These are phyloP conservation scores for Discoglossus pictus DNA, from an alignment of 2,797 vertebrate species.

Conservation along the genomic window DNA sequence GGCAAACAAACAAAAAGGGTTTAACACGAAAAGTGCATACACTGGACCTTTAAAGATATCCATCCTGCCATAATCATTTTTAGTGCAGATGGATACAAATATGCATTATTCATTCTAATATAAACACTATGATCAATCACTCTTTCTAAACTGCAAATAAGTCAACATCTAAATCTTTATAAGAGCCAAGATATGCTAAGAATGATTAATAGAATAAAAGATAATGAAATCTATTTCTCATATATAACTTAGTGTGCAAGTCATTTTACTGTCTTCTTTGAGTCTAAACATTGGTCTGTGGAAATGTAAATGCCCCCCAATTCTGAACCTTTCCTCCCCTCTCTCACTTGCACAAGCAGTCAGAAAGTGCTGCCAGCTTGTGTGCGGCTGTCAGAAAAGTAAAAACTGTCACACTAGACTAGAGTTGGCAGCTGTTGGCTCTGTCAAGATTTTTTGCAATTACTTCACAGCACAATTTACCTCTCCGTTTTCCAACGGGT, in stretches of 20 bases:
- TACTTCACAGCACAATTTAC: constrained; percentile 68
- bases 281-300: constrained; percentile 29
- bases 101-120: no score
- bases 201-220: no score
- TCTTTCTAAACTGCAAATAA: no score
- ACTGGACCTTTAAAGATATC: no score
- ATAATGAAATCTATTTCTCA: constrained; percentile 18
- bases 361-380: constrained; percentile 29
- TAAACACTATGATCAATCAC: no score
- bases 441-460: not conserved
- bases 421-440: not conserved
- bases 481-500: constrained; percentile 96
- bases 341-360: constrained; percentile 25
- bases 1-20: no score
- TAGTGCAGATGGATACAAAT: no score
- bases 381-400: constrained; percentile 41
- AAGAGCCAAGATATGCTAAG: no score
- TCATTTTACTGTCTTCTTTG: constrained; percentile 29
- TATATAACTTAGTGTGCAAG: constrained; percentile 19
- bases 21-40: no score
- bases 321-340: constrained; percentile 2
- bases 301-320: constrained; percentile 38
- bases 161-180: no score
- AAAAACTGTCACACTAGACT: constrained; percentile 33
- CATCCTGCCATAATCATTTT: no score